A percentile compares a stretch with the other conserved stretches of the same genome.
Conservation (phyloP, 37 sponge, comb jelly and placozoan genomes). For the Amphimedon queenslandica region DNA sequence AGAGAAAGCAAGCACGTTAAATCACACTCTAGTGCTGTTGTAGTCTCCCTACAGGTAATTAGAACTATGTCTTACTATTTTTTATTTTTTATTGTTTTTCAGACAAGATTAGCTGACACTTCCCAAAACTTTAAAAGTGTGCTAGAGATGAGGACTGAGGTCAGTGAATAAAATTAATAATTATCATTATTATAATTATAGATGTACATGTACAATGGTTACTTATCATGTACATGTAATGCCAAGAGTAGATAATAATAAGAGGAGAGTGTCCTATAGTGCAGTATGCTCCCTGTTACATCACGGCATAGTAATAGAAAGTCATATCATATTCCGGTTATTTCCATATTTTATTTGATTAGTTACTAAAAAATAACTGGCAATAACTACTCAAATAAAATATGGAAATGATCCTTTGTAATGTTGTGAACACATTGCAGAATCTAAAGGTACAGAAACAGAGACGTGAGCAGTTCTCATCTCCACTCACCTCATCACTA, state of each 20-base stretch:
- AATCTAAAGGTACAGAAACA: conserved; percentile 88
- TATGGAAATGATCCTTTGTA: background rate
- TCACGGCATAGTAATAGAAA: too few species aligned
- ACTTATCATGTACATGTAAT: too few species aligned
- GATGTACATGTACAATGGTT: background rate
- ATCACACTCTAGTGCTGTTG: conserved; percentile 72
- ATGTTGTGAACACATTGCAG: conserved; percentile 16
- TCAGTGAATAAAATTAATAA: conserved; percentile 16
- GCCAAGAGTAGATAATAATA: too few species aligned
- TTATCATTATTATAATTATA: background rate
- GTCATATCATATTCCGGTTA: too few species aligned
- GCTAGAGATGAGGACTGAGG: conserved; percentile 89
- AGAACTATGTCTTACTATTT: background rate
- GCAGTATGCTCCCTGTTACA: too few species aligned
- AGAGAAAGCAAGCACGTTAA: conserved; percentile 48
- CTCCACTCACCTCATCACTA: too few species aligned
- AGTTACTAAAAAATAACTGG: too few species aligned
- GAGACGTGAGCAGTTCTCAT: conserved; percentile 83
- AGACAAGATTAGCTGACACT: conserved; percentile 83
- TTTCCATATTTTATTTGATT: too few species aligned
- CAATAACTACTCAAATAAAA: too few species aligned
- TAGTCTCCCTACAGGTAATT: conserved; percentile 74
- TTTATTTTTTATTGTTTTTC: conserved; percentile 18
- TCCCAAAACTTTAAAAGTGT: conserved; percentile 93
- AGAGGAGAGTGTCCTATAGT: too few species aligned